A percentile compares a stretch with the other conserved stretches of the same genome.
These are phyloP conservation scores for Colletes collaris DNA, from an alignment of 2,888 invertebrate species.

Conservation along the genomic window DNA sequence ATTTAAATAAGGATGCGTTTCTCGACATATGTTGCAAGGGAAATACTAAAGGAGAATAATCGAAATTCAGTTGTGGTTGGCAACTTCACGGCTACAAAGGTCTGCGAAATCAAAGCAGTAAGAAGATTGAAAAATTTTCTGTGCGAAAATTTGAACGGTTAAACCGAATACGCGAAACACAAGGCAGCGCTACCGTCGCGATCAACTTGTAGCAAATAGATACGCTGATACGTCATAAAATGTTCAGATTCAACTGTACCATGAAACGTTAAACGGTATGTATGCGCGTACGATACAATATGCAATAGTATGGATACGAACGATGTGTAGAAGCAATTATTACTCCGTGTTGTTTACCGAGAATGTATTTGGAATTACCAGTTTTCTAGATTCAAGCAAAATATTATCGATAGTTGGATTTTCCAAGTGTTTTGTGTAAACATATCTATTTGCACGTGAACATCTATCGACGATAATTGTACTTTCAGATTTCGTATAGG, in stretches of 20 bases:
- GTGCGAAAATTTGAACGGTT: no score
- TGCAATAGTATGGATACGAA: not conserved
- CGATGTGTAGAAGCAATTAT: not conserved
- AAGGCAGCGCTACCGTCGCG: not conserved
- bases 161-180: no score
- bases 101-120: no score
- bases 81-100: no score
- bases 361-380: not conserved
- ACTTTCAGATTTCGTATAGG: not conserved
- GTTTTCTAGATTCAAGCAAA: not conserved
- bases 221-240: not conserved
- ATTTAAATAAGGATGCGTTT: no score
- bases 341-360: not conserved
- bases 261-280: no score
- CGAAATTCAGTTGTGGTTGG: no score
- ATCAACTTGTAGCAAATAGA: not conserved
- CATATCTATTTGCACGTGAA: not conserved
- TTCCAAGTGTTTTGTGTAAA: not conserved
- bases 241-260: no score
- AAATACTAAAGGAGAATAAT: no score
- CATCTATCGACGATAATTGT: not conserved
- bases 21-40: no score
- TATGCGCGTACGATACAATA: no score
- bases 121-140: no score
- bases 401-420: not conserved